Evolutionary conservation across 1,140 invertebrate species (phyloP), one percentile per base, ranked within the genome.

Genomic region (Bathynomus jamesi): DNA sequence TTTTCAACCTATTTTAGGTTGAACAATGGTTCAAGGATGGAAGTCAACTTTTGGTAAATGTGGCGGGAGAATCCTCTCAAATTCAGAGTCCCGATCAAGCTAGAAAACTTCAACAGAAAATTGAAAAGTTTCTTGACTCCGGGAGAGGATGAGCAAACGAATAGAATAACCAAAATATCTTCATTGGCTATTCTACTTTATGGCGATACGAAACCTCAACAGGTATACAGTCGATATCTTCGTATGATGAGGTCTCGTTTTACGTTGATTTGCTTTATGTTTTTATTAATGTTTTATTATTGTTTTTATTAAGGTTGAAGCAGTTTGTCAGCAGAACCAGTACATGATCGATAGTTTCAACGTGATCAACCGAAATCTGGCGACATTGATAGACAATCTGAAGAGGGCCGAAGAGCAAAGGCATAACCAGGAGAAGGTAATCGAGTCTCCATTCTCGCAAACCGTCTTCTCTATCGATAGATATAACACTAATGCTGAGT

Each of bases 11-110:
- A 46, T 81, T 82, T 72, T 74, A 88, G 87, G 86, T 87, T 28
- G 89, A 90, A 79, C 85, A 87, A 71, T 92, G 90, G 89, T 89
- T 90, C 78, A 86, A 85, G 76, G 87, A 91, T 80, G 89, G 88
- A 3, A 90, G 86, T 75, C 87, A 87, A 78, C 81, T 92, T n/a
- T 80, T 92, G 27, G 85, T 90, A 61, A 84, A 85, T 3, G 86
- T 91, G 61, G 88, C 89, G 1, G 84, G 87, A 72, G 87, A 87
- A 78, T 87, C 89, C 0, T 87, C 87, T 0, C 82, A 83, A n/a
- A 88, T 89, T 2, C 87, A 85, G 78, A 82, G 80, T 27, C 86
- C 89, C 3, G 83, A 87, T 76, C 88, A 86, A 31, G 84, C 82
- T n/a, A 79, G 82, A 28, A 80, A 84, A 11, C 82, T 92, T 10